Evolutionary conservation across 2,888 invertebrate genomes (phyloP).

Genomic region (Arge pagana): DNA sequence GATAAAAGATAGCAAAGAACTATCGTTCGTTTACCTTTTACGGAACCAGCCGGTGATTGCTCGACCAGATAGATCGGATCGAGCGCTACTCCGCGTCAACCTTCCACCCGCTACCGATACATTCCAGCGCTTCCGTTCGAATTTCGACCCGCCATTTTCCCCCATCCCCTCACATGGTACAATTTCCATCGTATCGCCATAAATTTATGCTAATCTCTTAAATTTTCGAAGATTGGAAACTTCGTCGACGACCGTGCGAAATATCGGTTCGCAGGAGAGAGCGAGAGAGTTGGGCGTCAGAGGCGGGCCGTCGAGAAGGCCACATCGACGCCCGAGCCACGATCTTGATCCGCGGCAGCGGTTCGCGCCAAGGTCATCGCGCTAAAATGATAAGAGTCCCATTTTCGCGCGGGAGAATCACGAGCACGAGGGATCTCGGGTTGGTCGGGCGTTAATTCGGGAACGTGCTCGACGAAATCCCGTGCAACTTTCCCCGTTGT

Average conservation of each 20-base stretch:
- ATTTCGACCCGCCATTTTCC: not conserved
- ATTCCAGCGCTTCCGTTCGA: not conserved
- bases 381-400: too few species aligned
- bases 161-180: not conserved
- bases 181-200: not conserved
- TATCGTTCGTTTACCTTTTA: slow-evolving; percentile 46
- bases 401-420: too few species aligned
- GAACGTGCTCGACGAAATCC: too few species aligned
- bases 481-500: slow-evolving; percentile 5
- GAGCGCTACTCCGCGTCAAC: not conserved
- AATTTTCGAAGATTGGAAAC: too few species aligned
- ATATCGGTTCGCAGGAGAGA: slow-evolving; percentile 3
- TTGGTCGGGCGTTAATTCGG: too few species aligned
- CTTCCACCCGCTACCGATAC: not conserved
- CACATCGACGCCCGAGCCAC: slow-evolving; percentile 11
- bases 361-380: too few species aligned
- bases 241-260: too few species aligned
- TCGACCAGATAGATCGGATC: not conserved
- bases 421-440: too few species aligned
- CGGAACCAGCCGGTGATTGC: slow-evolving; percentile 20
- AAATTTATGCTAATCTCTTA: too few species aligned
- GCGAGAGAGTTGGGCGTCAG: not conserved
- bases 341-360: slow-evolving; percentile 21
- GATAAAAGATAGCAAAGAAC: slow-evolving; percentile 38
- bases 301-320: slow-evolving; percentile 17